phyloP scores from a whole-genome alignment of 2,797 vertebrate species.

The Corythornis leucogaster region DNA sequence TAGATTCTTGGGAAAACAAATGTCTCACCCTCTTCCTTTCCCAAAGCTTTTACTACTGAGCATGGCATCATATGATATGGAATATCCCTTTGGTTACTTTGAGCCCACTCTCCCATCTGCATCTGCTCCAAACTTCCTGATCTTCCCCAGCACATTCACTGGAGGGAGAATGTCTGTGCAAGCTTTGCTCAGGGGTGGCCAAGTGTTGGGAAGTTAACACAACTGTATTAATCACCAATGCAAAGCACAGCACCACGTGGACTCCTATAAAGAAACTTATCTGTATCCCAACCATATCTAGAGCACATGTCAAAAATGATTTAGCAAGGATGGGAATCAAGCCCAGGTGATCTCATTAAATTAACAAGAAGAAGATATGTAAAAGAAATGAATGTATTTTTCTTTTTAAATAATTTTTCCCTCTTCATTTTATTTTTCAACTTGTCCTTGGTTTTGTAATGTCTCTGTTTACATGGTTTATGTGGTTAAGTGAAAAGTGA shows the following conservation, averaged over 20 bases:
- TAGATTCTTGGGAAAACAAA: not conserved
- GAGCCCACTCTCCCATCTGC: not conserved
- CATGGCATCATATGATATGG: rapidly evolving
- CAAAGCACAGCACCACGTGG: not conserved
- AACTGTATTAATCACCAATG: not conserved
- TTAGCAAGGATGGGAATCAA: not conserved
- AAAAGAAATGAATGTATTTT: not conserved
- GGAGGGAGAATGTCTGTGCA: not conserved
- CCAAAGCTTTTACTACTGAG: not conserved
- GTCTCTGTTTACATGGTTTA: not conserved
- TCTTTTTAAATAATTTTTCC: not conserved
- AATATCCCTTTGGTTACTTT: not conserved
- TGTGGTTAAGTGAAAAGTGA: not conserved
- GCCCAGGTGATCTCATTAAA: not conserved
- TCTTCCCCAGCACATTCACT: rapidly evolving
- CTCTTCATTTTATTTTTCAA: not conserved
- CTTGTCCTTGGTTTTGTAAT: not conserved
- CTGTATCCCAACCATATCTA: not conserved
- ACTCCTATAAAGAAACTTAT: not conserved
- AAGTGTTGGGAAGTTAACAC: not conserved
- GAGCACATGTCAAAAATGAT: not conserved
- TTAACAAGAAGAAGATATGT: not conserved
- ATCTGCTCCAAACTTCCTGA: not conserved
- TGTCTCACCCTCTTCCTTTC: not conserved
- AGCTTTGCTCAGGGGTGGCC: not conserved